Base-by-base conservation (phyloP, 1,140 invertebrate species). In the Drosophila melanogaster region DNA sequence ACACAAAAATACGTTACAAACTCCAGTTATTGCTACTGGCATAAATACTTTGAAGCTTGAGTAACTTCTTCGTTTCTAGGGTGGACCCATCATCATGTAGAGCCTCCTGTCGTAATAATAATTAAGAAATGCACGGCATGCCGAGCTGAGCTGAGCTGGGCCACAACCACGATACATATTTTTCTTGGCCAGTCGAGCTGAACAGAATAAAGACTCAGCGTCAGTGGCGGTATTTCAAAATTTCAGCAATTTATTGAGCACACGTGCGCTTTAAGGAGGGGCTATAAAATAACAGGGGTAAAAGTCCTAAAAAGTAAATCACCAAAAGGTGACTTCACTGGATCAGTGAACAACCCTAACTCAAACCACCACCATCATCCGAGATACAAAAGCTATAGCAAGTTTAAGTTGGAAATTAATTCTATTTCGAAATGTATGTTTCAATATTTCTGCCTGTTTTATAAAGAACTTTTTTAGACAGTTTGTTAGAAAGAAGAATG, bases 1-100 rank as follows among this genome's bases (percentile, higher is more conserved):
- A 67, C 72, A 77, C 46, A 72, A 77, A 87, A 89, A 89, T 89
- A 89, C 84, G 84, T 89, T 89, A 89, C 79, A 89, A 89, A 90
- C 86, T 77, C 58, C 57, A 62, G 69, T 64, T 71, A 70, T 57
- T 47, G 64, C 35, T 40, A 51, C 35, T 59, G 37, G 54, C 59
- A 15, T 59, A 33, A 59, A 62, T 62, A 62, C 40, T 43, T 69
- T 70, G 66, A 73, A 80, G 81, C 81, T 81, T 78, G 75, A 81
- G 78, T 81, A 81, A 79, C 76, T 81, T 78, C 26, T 71, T 40
- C 49, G 67, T 35, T 59, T 59, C 51, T 60, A 72, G 50, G 53
- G 73, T 59, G 47, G 64, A 60, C 64, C 54, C 22, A 49, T n/a
- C 41, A 41, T 53, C 57, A 44, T 61, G 53, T 46, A 51, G 66